Evolutionary conservation across 2,888 invertebrate genomes (phyloP), one percentile per base, ranked within the genome.

Genomic region (Schrankia costaestrigalis): DNA sequence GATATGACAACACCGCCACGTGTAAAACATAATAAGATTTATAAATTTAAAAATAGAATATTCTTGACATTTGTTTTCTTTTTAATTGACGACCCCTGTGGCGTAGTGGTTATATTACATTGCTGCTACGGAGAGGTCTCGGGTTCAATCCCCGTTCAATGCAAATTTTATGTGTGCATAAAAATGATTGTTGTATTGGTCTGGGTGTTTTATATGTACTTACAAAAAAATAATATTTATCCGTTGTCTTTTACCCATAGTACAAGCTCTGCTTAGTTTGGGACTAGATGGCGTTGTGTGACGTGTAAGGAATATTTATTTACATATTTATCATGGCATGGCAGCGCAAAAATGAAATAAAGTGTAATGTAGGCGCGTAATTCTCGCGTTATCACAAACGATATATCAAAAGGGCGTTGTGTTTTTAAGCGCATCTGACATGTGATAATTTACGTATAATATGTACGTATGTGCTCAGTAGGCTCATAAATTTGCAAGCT

Each of bases 1-100:
- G 71, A 75, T 77, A 78, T 78, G 79, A 79, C 78, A 78, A 80
- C 77, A 77, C 71, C 71, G 74, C 71, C 82, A 83, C 82, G 81
- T 85, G 83, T 79, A 48, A 44, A 52, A 56, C 52, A 84, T 78
- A 83, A 84, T 68, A 67, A 69, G 50, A 47, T 59, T 56, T 53
- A 4, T 45, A 52, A 48, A 47, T 38, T 68, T 61, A 59, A 69
- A 76, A 64, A 63, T 66, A 51, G 65, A 72, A 66, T 65, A 47
- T 50, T 58, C 56, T 65, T 65, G 31, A 50, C 42, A 56, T 60
- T 59, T 59, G 45, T 52, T 42, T 60, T 57, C 50, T 48, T 60
- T 45, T 57, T 47, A 49, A 47, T 52, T 49, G 46, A 36, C 15
- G 25, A 27, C n/a, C n/a, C n/a, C n/a, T n/a, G n/a, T n/a, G n/a